Conservation (phyloP, 2,888 invertebrate species). For the Himalopsyche japonica region DNA sequence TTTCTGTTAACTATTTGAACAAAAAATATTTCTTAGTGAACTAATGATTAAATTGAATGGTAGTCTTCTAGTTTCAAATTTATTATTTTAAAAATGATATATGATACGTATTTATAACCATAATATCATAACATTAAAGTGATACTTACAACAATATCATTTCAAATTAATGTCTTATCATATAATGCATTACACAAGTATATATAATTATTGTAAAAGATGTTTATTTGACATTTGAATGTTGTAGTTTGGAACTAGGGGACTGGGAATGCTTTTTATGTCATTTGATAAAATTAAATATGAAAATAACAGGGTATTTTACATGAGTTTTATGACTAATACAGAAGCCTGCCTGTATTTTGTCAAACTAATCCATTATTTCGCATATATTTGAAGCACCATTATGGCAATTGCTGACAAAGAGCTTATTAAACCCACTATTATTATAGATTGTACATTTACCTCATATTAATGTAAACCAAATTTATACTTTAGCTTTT, state of each 20-base stretch:
- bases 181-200: too few relatives aligned
- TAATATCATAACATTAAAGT: too few relatives aligned
- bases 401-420: background rate
- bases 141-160: too few relatives aligned
- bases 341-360: background rate
- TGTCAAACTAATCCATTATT: background rate
- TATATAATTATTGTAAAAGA: too few relatives aligned
- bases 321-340: background rate
- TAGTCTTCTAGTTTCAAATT: too few relatives aligned
- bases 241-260: background rate
- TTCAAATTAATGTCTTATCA: too few relatives aligned
- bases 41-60: too few relatives aligned
- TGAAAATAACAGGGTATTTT: slow-evolving; percentile 37
- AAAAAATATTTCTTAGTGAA: too few relatives aligned
- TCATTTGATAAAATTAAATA: background rate
- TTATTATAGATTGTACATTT: background rate
- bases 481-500: background rate
- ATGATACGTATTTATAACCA: too few relatives aligned
- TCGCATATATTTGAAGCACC: background rate
- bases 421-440: background rate
- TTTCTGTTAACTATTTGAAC: too few relatives aligned
- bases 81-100: too few relatives aligned
- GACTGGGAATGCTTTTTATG: background rate
- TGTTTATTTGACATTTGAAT: background rate
- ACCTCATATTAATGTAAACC: background rate